phyloP scores from a whole-genome alignment of 2,888 invertebrate species.

The Metacarcinus magister region DNA sequence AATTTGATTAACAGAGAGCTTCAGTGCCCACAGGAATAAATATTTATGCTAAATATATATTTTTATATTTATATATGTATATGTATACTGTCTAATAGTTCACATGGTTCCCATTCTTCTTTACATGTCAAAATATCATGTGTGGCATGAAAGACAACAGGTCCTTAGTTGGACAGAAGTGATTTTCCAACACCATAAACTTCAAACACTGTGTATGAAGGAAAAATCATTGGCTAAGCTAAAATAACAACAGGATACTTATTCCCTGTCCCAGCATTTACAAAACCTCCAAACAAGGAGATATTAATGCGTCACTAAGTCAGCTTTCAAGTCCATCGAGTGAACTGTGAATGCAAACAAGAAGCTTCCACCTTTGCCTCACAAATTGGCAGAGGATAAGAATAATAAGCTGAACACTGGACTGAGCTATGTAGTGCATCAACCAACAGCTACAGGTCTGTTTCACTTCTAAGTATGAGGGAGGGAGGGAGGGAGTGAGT shows the following conservation, averaged over 20 bases:
- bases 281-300: conserved; percentile 52
- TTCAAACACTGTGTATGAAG: conserved; percentile 58
- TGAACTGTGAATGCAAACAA: background rate
- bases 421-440: conserved; percentile 48
- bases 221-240: conserved; percentile 72
- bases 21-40: conserved; percentile 69
- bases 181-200: conserved; percentile 75
- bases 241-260: conserved; percentile 69
- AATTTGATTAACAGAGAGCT: conserved; percentile 78
- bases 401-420: conserved; percentile 36
- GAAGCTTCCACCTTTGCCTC: conserved; percentile 41
- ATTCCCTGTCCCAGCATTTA: conserved; percentile 59
- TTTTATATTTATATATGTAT: conserved; percentile 75
- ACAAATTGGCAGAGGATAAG: conserved; percentile 33
- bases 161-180: conserved; percentile 80
- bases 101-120: conserved; percentile 66
- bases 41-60: conserved; percentile 68
- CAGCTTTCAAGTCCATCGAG: background rate
- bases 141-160: conserved; percentile 78
- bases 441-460: conserved; percentile 43
- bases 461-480: background rate
- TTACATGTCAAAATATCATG: conserved; percentile 67
- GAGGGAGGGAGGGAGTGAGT: too few species aligned
- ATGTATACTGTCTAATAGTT: conserved; percentile 71
- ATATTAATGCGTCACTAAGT: conserved; percentile 36